Conservation (phyloP, 2,888 invertebrate species). For the Dendrolimus pini region DNA sequence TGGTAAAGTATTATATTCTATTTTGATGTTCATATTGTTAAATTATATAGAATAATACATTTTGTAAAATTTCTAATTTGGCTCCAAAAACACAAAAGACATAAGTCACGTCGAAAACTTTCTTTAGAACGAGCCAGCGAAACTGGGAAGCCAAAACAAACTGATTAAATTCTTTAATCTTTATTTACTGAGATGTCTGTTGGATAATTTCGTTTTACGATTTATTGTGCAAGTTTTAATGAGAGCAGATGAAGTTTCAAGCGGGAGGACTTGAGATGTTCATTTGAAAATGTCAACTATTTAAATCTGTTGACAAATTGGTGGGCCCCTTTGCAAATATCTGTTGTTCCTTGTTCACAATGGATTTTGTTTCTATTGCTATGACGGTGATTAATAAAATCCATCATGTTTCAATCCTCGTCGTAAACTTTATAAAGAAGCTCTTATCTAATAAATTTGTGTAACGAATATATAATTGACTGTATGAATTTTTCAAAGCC, state of each 20-base stretch:
- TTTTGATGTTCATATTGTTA: no score
- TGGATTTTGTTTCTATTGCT: background rate
- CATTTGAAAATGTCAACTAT: slow-evolving; percentile 11
- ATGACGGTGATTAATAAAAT: background rate
- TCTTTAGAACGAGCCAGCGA: slow-evolving; percentile 41
- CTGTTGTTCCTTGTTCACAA: background rate
- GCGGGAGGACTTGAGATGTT: slow-evolving; percentile 16
- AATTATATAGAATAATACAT: background rate
- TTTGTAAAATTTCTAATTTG: slow-evolving; percentile 4
- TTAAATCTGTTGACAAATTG: slow-evolving; percentile 4
- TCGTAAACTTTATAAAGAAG: background rate
- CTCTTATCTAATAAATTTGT: no score
- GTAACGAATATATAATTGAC: no score
- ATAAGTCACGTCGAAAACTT: slow-evolving; percentile 67
- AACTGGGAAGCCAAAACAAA: slow-evolving; percentile 36
- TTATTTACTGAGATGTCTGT: slow-evolving; percentile 64
- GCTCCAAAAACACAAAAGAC: slow-evolving; percentile 41
- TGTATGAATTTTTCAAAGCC: no score
- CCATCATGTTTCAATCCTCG: slow-evolving; percentile 3
- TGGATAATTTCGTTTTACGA: slow-evolving; percentile 53
- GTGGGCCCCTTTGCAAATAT: background rate
- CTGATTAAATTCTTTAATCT: slow-evolving; percentile 71
- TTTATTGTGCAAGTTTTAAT: slow-evolving; percentile 64
- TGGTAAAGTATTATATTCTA: no score
- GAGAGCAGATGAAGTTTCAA: slow-evolving; percentile 36